These are phyloP conservation scores for Thunnus thynnus DNA, from an alignment of 2,113 vertebrate genomes.

Conservation along the genomic window DNA sequence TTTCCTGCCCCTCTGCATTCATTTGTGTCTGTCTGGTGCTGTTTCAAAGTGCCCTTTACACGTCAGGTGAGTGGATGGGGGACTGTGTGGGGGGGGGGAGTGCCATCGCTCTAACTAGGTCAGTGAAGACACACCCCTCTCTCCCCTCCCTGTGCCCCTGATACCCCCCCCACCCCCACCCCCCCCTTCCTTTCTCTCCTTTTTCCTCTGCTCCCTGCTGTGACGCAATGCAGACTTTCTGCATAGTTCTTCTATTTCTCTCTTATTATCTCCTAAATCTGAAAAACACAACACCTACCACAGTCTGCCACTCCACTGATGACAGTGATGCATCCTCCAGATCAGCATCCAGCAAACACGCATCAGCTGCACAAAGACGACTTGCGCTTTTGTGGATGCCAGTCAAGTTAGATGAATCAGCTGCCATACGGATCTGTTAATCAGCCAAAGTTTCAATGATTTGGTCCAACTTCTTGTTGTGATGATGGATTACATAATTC, in stretches of 20 bases:
- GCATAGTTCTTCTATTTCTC: conserved; percentile 35
- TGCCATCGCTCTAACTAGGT: conserved; percentile 81
- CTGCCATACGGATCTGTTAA: conserved; percentile 32
- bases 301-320: conserved; percentile 21
- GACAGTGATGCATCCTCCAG: conserved; percentile 21
- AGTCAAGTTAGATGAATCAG: conserved; percentile 47
- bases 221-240: conserved; percentile 82
- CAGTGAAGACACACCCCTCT: conserved; percentile 78
- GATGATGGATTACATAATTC: conserved; percentile 60
- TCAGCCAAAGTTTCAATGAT: conserved; percentile 26
- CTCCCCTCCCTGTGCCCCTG: conserved; percentile 63
- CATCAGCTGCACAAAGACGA: conserved; percentile 29
- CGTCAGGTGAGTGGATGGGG: conserved; percentile 49
- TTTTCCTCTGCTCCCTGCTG: conserved; percentile 60
- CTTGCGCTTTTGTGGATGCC: conserved; percentile 24
- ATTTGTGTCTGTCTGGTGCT: conserved; percentile 57
- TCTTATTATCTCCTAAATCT: conserved; percentile 32
- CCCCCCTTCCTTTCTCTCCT: conserved; percentile 42
- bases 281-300: conserved; percentile 22
- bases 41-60: conserved; percentile 80
- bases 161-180: conserved; percentile 38
- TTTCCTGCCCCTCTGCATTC: conserved; percentile 36
- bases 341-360: conserved; percentile 27
- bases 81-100: conserved; percentile 27
- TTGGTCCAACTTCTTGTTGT: conserved; percentile 47